phyloP scores from a whole-genome alignment of 2,797 vertebrate species.

The Numenius phaeopus region DNA sequence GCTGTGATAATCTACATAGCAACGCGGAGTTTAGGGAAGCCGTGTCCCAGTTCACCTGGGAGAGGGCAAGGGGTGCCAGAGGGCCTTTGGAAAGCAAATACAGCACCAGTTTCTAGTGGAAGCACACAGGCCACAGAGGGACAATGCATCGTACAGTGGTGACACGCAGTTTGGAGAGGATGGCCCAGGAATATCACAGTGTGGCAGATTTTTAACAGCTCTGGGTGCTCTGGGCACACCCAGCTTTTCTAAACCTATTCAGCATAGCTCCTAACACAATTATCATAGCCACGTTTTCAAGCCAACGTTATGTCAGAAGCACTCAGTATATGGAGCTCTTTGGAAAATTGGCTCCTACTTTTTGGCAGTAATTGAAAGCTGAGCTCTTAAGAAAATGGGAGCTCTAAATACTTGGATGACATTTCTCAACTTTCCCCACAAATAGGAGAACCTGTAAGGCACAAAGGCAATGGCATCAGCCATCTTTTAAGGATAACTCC shows the following conservation, averaged over 20 bases:
- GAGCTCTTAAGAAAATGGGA: constrained; percentile 45
- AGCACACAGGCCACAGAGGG: background rate
- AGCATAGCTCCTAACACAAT: background rate
- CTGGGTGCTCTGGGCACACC: background rate
- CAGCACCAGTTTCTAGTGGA: background rate
- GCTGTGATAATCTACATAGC: background rate
- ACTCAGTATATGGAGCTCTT: constrained; percentile 35
- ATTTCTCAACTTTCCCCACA: constrained; percentile 36
- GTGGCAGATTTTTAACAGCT: background rate
- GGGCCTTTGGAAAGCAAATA: background rate
- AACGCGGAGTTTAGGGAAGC: background rate
- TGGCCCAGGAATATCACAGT: background rate
- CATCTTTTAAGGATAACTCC: background rate
- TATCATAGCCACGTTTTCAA: constrained; percentile 3
- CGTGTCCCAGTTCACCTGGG: background rate
- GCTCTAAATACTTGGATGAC: constrained; percentile 21
- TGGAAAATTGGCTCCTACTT: constrained; percentile 57
- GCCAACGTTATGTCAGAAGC: constrained; percentile 17
- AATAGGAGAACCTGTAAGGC: background rate
- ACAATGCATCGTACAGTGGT: background rate
- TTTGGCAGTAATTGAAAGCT: constrained; percentile 53
- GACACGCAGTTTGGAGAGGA: background rate
- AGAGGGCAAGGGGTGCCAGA: background rate
- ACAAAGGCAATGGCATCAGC: constrained; percentile 5
- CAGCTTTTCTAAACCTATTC: constrained; percentile 1